Conservation (phyloP, 2,888 invertebrate genomes). For the Drosophila helvetica region DNA sequence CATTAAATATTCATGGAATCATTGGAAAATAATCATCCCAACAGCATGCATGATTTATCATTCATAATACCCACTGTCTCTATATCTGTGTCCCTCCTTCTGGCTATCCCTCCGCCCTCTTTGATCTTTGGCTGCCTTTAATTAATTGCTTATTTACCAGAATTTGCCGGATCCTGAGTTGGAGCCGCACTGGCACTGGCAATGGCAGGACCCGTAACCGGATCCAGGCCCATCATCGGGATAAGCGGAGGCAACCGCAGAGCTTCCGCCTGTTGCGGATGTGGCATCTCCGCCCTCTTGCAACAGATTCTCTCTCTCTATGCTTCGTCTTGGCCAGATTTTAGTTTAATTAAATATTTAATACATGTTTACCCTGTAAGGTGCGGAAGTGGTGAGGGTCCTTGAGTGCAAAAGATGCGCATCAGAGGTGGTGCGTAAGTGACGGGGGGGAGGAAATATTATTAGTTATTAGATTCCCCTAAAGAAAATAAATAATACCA, state of each 20-base stretch:
- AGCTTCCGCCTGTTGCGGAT: slow-evolving; percentile 52
- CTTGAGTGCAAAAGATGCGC: not conserved
- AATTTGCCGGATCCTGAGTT: slow-evolving; percentile 11
- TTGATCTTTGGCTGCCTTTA: slow-evolving; percentile 12
- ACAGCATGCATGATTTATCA: slow-evolving; percentile 34
- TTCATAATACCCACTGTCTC: slow-evolving; percentile 20
- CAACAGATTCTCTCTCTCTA: not conserved
- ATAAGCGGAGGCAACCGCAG: slow-evolving; percentile 35
- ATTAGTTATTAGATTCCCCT: no score
- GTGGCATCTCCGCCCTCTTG: slow-evolving; percentile 35
- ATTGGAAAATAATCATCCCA: slow-evolving; percentile 21
- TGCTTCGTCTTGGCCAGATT: slow-evolving; percentile 13
- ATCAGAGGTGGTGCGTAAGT: not conserved
- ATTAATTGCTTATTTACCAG: slow-evolving; percentile 45
- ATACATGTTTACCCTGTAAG: not conserved
- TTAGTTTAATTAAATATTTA: slow-evolving; percentile 72
- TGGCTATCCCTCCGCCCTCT: not conserved
- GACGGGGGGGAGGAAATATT: no score
- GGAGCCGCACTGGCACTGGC: not conserved
- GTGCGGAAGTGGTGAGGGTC: not conserved
- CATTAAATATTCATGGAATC: slow-evolving; percentile 40
- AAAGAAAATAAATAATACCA: no score
- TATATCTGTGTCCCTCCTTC: not conserved
- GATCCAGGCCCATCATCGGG: slow-evolving; percentile 8
- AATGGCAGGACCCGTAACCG: slow-evolving; percentile 3